phyloP scores from a whole-genome alignment of 2,113 vertebrate species.

The Anguilla rostrata region DNA sequence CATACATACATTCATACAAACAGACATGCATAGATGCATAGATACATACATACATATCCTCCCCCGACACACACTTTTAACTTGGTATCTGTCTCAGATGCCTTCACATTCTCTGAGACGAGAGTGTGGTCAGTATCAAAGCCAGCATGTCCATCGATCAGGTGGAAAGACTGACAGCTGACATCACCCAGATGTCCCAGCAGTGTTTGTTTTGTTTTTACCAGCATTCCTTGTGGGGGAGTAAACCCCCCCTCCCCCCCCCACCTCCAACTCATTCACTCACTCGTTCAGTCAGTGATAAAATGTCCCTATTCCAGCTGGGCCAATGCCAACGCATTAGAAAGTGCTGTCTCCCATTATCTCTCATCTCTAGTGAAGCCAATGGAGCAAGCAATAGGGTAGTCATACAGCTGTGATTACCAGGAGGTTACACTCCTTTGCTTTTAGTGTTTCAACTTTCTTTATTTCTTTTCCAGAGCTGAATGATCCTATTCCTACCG shows the following conservation, averaged over 20 bases:
- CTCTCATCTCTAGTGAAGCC: not conserved
- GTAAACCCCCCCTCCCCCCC: not conserved
- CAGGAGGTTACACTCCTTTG: not conserved
- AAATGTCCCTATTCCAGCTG: not conserved
- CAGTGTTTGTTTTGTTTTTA: not conserved
- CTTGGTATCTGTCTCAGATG: not conserved
- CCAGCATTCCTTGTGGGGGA: conserved; percentile 18
- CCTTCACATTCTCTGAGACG: not conserved
- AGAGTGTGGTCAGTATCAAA: not conserved
- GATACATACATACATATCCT: not conserved
- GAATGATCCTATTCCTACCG: not conserved
- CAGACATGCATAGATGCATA: not conserved
- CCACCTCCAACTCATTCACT: not conserved
- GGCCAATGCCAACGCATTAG: not conserved
- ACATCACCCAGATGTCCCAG: not conserved
- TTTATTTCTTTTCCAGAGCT: not conserved
- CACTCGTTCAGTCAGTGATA: not conserved
- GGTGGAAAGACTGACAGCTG: conserved; percentile 8
- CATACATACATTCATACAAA: not conserved
- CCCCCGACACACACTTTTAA: not conserved
- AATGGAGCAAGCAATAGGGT: not conserved
- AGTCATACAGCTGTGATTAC: not conserved
- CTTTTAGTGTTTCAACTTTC: not conserved
- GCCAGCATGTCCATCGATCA: not conserved
- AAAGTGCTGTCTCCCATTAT: not conserved